Conservation (phyloP, 1,140 invertebrate genomes). For the Tyrophagus putrescentiae region DNA sequence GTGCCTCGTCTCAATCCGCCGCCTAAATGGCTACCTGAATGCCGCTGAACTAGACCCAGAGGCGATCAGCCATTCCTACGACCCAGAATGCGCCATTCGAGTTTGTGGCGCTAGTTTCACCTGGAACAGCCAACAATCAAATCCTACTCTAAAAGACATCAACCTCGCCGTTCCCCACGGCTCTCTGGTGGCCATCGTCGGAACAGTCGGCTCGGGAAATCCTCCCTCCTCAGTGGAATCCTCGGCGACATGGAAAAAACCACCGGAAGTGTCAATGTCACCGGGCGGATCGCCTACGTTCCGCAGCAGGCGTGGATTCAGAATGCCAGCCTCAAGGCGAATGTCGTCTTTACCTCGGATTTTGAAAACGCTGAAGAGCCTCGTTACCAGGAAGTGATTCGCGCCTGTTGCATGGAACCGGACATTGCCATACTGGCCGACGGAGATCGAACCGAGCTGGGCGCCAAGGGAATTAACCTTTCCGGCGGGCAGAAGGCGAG, state of each 20-base stretch:
- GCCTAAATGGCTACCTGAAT: conserved; percentile 80
- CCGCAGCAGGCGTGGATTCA: conserved; percentile 45
- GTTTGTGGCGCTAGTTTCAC: conserved; percentile 4
- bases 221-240: conserved; percentile 35
- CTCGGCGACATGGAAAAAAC: conserved; percentile 21
- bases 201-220: conserved; percentile 58
- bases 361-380: conserved; percentile 30
- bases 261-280: conserved; percentile 22
- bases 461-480: conserved; percentile 35
- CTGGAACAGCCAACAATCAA: conserved; percentile 1
- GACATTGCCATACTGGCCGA: conserved; percentile 30
- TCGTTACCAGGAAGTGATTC: conserved; percentile 30
- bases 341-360: conserved; percentile 42
- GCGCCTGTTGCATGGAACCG: conserved; percentile 25
- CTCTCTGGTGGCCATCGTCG: conserved; percentile 52
- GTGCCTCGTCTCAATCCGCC: conserved; percentile 55
- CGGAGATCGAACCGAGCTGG: conserved; percentile 37
- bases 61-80: conserved; percentile 28
- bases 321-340: conserved; percentile 37
- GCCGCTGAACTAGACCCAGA: conserved; percentile 41
- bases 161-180: conserved; percentile 45
- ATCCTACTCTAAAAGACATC: conserved; percentile 35
- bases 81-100: conserved; percentile 9
- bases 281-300: conserved; percentile 34
- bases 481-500: conserved; percentile 35